A percentile compares a stretch with the other conserved stretches of the same genome.
Evolutionary conservation across 2,113 vertebrate species (phyloP).

Genomic region (Paradoxurus hermaphroditus): DNA sequence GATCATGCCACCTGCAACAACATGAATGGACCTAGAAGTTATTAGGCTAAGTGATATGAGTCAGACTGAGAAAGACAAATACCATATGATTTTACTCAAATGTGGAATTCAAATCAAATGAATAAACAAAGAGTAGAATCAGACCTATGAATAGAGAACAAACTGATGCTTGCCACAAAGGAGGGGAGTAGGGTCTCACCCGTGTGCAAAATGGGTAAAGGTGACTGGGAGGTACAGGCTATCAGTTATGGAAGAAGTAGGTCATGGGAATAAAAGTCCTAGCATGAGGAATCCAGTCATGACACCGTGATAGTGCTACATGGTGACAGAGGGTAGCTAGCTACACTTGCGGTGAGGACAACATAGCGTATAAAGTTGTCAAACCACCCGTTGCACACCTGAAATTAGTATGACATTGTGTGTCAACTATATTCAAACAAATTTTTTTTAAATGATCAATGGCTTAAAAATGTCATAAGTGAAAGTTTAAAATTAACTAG

Average conservation of each 20-base stretch:
- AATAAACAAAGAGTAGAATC: neutral
- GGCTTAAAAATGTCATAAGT: neutral
- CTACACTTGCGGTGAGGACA: neutral
- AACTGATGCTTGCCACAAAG: neutral
- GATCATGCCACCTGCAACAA: neutral
- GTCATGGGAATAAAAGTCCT: neutral
- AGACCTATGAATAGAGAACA: neutral
- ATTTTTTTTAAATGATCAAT: neutral
- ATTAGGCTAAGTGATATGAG: neutral
- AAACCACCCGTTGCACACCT: neutral
- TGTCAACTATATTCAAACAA: neutral
- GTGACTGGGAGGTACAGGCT: neutral
- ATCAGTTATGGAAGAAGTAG: neutral
- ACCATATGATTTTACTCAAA: neutral
- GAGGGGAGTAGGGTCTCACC: neutral
- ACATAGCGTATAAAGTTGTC: neutral
- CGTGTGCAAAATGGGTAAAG: neutral
- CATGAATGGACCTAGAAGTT: neutral
- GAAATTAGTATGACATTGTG: neutral
- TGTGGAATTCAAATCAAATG: neutral
- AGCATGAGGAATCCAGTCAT: neutral
- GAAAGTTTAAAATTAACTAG: neutral
- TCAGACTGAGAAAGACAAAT: neutral
- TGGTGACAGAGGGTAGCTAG: neutral
- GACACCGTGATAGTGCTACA: neutral